Conservation (phyloP, 2,113 vertebrate genomes). For the Nibea albiflora region DNA sequence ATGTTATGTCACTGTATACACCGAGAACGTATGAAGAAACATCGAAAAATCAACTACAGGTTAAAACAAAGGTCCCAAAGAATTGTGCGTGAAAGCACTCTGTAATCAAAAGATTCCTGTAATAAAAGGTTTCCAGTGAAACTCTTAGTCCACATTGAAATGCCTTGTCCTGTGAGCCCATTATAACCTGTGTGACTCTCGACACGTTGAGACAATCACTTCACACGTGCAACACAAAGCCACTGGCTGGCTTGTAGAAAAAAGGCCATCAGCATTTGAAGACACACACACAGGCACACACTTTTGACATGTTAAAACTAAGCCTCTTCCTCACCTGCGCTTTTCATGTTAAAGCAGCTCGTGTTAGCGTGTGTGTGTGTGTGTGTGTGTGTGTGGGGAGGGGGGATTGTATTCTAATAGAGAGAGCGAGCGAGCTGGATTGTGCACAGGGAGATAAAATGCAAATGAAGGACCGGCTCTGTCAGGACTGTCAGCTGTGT, state of each 20-base stretch:
- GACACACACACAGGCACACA: constrained; percentile 16
- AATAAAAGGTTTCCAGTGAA: constrained; percentile 36
- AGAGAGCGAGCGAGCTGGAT: background rate
- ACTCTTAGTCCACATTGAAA: constrained; percentile 40
- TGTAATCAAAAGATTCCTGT: background rate
- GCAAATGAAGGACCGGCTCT: constrained; percentile 25
- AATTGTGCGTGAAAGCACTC: background rate
- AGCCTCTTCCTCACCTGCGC: constrained; percentile 7
- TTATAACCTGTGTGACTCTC: constrained; percentile 56
- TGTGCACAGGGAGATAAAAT: constrained; percentile 23
- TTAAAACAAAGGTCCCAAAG: background rate
- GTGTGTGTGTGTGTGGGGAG: background rate
- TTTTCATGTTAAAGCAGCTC: constrained; percentile 5
- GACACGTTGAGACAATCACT: constrained; percentile 54
- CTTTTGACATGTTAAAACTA: constrained; percentile 24
- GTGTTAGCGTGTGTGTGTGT: background rate
- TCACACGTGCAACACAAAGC: constrained; percentile 59
- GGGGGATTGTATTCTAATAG: background rate
- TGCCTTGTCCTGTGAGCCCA: constrained; percentile 48
- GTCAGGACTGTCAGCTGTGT: constrained; percentile 22
- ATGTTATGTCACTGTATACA: background rate
- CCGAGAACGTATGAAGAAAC: background rate
- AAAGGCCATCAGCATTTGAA: constrained; percentile 47
- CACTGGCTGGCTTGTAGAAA: constrained; percentile 8
- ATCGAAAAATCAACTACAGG: background rate